These are phyloP conservation scores for Dufourea novaeangliae DNA, from an alignment of 1,140 invertebrate genomes.

Conservation along the genomic window DNA sequence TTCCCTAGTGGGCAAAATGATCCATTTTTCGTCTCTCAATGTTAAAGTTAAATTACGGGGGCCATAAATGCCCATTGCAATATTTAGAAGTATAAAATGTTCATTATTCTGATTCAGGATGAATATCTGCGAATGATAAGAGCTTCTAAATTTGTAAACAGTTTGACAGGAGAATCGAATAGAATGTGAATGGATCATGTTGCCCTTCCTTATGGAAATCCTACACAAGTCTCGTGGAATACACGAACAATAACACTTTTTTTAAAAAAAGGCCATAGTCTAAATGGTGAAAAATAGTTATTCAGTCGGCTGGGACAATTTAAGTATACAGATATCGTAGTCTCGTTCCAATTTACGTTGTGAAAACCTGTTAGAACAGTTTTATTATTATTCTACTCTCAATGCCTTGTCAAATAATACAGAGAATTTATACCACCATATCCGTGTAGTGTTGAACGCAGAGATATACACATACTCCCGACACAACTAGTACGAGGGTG, in stretches of 20 bases:
- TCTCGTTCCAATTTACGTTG: too few relatives aligned
- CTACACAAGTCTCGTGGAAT: neutral
- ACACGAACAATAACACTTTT: neutral
- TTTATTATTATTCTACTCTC: neutral
- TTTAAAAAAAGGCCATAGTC: conserved; percentile 12
- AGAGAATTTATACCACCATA: neutral
- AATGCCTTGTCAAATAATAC: neutral
- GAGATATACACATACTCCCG: neutral
- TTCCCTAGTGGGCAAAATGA: neutral
- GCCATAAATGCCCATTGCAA: neutral
- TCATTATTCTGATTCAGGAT: too few relatives aligned
- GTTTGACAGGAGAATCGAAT: neutral
- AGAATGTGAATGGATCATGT: neutral
- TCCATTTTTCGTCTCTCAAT: conserved; percentile 4
- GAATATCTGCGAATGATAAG: too few relatives aligned
- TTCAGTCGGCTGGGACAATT: neutral
- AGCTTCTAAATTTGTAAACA: neutral
- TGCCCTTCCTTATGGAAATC: neutral
- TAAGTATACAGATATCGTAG: neutral
- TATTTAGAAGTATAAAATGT: neutral
- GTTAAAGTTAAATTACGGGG: neutral
- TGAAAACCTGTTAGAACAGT: neutral
- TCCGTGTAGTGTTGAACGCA: neutral
- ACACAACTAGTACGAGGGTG: neutral
- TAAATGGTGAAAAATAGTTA: neutral